A percentile compares a stretch with the other conserved stretches of the same genome.
Evolutionary conservation across 2,113 vertebrate genomes (phyloP).

Genomic region (Vireo altiloquus): DNA sequence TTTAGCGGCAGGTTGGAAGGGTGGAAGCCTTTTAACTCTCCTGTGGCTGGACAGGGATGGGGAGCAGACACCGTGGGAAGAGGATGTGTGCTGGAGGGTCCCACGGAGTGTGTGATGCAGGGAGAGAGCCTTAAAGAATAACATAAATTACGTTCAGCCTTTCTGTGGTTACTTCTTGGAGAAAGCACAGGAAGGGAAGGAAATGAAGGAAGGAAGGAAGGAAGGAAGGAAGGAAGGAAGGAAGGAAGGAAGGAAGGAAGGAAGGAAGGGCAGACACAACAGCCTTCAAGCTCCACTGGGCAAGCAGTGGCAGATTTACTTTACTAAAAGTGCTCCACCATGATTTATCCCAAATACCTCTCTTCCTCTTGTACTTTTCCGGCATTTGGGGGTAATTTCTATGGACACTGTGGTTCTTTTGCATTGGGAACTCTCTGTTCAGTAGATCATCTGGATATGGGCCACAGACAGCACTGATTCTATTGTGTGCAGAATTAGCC

Average conservation of each 20-base stretch:
- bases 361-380: neutral
- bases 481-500: neutral
- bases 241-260: neutral
- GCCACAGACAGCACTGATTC: neutral
- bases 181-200: neutral
- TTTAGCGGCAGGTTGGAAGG: neutral
- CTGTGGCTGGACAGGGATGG: neutral
- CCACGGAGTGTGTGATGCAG: neutral
- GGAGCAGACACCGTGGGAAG: neutral
- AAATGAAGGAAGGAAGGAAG: neutral
- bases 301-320: neutral
- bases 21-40: neutral
- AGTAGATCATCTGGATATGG: neutral
- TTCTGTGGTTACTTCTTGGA: neutral
- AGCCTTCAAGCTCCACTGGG: neutral
- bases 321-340: neutral
- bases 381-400: neutral
- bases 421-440: neutral
- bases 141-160: neutral
- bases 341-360: neutral
- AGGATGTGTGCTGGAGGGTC: rapidly evolving
- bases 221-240: neutral
- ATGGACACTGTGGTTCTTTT: neutral
- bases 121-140: neutral
- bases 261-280: neutral